Percentiles rank a stretch among this genome's conserved stretches.
Conservation (phyloP, 2,888 invertebrate genomes). For the Dorcus hopei region DNA sequence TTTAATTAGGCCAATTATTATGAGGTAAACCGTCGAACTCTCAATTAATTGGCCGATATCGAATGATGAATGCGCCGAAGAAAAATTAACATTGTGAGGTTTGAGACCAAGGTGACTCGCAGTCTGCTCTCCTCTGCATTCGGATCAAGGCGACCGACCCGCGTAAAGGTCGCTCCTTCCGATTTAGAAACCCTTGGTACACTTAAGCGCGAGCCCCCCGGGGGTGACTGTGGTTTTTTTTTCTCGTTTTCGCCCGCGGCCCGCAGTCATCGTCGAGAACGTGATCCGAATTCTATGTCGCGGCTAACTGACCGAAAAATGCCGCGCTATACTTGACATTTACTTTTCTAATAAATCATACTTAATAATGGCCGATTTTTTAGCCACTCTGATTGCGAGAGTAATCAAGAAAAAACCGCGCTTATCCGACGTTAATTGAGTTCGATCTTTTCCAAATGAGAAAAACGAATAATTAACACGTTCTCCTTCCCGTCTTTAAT, state of each 20-base stretch:
- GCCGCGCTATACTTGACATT: neutral
- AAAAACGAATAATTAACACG: too few relatives aligned
- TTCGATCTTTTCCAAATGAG: too few relatives aligned
- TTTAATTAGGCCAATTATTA: too few relatives aligned
- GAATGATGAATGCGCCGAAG: neutral
- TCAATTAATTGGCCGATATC: neutral
- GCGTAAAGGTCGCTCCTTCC: conserved; percentile 12
- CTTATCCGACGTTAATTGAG: too few relatives aligned
- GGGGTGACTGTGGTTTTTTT: conserved; percentile 4
- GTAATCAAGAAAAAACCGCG: too few relatives aligned
- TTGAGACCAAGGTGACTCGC: conserved; percentile 22
- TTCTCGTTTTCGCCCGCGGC: neutral
- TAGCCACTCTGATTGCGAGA: too few relatives aligned
- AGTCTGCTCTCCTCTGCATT: conserved; percentile 10
- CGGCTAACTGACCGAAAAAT: neutral
- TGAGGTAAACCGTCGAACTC: neutral
- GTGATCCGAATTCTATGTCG: neutral
- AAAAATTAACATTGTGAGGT: conserved; percentile 2
- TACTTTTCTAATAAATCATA: too few relatives aligned
- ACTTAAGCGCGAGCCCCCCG: conserved; percentile 7
- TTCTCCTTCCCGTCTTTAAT: too few relatives aligned
- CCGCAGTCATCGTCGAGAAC: neutral
- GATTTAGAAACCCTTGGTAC: conserved; percentile 14
- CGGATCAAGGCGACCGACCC: conserved; percentile 20
- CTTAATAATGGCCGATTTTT: too few relatives aligned